A percentile compares a stretch with the other conserved stretches of the same genome.
phyloP scores from a whole-genome alignment of 2,797 vertebrate genomes.

The Eptatretus atami region DNA sequence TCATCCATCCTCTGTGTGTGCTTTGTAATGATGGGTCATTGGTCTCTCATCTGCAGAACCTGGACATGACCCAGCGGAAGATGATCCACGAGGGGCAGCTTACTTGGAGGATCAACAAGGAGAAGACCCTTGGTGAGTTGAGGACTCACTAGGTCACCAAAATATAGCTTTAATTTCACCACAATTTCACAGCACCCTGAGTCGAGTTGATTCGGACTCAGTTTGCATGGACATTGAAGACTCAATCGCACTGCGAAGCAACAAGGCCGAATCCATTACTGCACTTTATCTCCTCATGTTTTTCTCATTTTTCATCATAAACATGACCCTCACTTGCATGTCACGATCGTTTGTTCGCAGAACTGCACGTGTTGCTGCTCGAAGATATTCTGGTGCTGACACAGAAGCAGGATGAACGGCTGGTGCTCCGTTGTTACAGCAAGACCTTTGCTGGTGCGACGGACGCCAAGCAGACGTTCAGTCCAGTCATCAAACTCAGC shows the following conservation, averaged over 20 bases:
- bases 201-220: too few relatives aligned
- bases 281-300: too few relatives aligned
- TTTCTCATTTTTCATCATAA: too few relatives aligned
- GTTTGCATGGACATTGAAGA: too few relatives aligned
- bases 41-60: constrained; percentile 18
- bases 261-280: too few relatives aligned
- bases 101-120: constrained; percentile 50
- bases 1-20: too few relatives aligned
- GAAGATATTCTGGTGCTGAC: constrained; percentile 53
- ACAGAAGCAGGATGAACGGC: constrained; percentile 38
- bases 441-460: constrained; percentile 25
- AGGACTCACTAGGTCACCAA: background rate
- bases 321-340: background rate
- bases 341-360: constrained; percentile 13
- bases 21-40: too few relatives aligned
- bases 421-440: constrained; percentile 47
- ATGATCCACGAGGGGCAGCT: constrained; percentile 72
- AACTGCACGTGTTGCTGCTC: constrained; percentile 53
- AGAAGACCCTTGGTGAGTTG: constrained; percentile 46
- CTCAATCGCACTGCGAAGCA: too few relatives aligned
- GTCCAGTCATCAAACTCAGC: constrained; percentile 45
- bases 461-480: constrained; percentile 54
- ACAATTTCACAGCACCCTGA: too few relatives aligned
- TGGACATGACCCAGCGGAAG: constrained; percentile 40
- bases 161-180: background rate